Conservation (phyloP, 2,888 invertebrate genomes). For the Acleris sparsana region DNA sequence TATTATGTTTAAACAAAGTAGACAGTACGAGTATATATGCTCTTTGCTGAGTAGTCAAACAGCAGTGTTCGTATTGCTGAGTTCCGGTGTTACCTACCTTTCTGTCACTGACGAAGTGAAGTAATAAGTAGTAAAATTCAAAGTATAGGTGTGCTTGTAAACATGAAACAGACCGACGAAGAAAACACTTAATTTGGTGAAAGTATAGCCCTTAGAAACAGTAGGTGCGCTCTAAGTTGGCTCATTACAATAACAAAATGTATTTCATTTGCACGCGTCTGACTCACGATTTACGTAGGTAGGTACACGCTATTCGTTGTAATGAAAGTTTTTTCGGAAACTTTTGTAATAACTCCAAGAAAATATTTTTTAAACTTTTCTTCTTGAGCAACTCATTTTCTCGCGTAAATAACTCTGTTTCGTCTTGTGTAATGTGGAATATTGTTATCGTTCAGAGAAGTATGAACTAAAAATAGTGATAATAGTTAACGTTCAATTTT, state of each 20-base stretch:
- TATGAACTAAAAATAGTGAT: neutral
- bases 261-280: constrained; percentile 15
- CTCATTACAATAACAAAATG: constrained; percentile 32
- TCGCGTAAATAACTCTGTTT: constrained; percentile 13
- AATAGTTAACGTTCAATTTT: no score
- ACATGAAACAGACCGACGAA: no score
- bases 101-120: no score
- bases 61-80: no score
- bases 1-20: no score
- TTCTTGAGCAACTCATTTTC: constrained; percentile 3
- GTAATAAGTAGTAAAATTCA: no score
- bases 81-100: no score
- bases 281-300: constrained; percentile 9
- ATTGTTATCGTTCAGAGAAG: neutral
- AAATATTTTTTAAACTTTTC: constrained; percentile 14
- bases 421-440: constrained; percentile 1
- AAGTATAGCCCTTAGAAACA: constrained; percentile 7
- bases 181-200: neutral
- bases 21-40: no score
- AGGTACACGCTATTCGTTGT: constrained; percentile 17
- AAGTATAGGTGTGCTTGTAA: no score
- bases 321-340: constrained; percentile 19
- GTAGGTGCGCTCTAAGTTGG: constrained; percentile 17
- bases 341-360: constrained; percentile 17
- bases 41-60: no score